Base-by-base conservation (phyloP, 2,888 invertebrate genomes). In the Graphium colonna region DNA sequence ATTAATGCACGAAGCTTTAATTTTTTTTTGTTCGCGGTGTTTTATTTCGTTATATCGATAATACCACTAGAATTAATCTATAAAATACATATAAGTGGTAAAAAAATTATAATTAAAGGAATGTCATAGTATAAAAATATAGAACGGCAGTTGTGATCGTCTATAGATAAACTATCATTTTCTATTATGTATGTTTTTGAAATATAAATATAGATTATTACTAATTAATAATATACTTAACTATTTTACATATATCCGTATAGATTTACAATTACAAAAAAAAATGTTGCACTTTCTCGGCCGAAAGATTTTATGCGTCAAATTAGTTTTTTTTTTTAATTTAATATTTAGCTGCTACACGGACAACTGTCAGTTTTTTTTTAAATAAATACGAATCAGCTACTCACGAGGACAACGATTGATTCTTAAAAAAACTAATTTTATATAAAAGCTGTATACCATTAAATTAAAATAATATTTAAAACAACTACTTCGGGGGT, bases 71-170 rank as follows among this genome's bases (percentile, higher is more conserved):
- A 50, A 42, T 57, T 60, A 64, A 33, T 55, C 60, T 60, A 67
- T 41, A 21, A 60, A 64, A 67, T 70, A 66, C 63, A 63, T 65
- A 59, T n/a, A n/a, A n/a, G n/a, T n/a, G n/a, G n/a, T n/a, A n/a
- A n/a, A n/a, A n/a, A n/a, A n/a, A n/a, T n/a, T n/a, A n/a, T n/a
- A n/a, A n/a, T 60, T 55, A 65, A 66, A 69, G 80, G 80, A 79
- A 81, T 80, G 80, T 79, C 36, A 8, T 41, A 54, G 50, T 64
- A 68, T 61, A 78, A 75, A 77, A 58, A 57, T 31, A 53, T 49
- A 55, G 53, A 49, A 38, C 2, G 9, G 3, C 16, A 9, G 12
- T 13, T 12, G 13, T 7, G n/a, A 38, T 12, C n/a, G 13, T 2
- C 5, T 12, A 38, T 12, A 38, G 13, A 38, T 13, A 38, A 38